A percentile compares a stretch with the other conserved stretches of the same genome.
These are phyloP conservation scores for Ciona savignyi DNA, from an alignment of 23 tunicate species.

Conservation along the genomic window DNA sequence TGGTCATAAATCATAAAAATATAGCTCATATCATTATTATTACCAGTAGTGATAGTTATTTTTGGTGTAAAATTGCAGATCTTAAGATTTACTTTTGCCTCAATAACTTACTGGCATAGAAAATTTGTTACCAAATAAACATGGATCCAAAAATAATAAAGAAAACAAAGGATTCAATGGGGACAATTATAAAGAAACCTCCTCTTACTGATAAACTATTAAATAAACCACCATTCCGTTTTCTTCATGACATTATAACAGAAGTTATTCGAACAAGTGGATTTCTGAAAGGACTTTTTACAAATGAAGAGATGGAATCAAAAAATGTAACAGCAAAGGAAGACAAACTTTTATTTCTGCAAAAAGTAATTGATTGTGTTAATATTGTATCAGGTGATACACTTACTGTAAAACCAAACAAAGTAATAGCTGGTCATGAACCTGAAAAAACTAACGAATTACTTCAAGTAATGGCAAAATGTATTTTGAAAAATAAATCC, in stretches of 20 bases:
- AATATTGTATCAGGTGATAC: constrained; percentile 41
- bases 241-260: constrained; percentile 91
- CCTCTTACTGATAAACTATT: constrained; percentile 84
- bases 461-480: constrained; percentile 73
- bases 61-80: too few species aligned
- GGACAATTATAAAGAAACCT: constrained; percentile 91
- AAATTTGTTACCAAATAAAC: too few species aligned
- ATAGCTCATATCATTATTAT: too few species aligned
- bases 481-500: constrained; percentile 60
- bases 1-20: too few species aligned
- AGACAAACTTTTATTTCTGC: constrained; percentile 72
- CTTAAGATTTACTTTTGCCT: too few species aligned
- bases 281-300: constrained; percentile 75
- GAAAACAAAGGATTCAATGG: constrained; percentile 89
- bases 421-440: constrained; percentile 95
- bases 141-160: constrained; percentile 77
- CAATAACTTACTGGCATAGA: too few species aligned
- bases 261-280: constrained; percentile 83
- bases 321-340: constrained; percentile 85
- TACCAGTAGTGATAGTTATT: too few species aligned
- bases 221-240: constrained; percentile 89
- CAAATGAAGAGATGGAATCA: constrained; percentile 72
- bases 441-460: constrained; percentile 92
- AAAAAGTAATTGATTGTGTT: constrained; percentile 82
- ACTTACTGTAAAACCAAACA: constrained; percentile 59